Evolutionary conservation across 2,113 vertebrate genomes (phyloP).

Genomic region (Chlorodrepanis virens): DNA sequence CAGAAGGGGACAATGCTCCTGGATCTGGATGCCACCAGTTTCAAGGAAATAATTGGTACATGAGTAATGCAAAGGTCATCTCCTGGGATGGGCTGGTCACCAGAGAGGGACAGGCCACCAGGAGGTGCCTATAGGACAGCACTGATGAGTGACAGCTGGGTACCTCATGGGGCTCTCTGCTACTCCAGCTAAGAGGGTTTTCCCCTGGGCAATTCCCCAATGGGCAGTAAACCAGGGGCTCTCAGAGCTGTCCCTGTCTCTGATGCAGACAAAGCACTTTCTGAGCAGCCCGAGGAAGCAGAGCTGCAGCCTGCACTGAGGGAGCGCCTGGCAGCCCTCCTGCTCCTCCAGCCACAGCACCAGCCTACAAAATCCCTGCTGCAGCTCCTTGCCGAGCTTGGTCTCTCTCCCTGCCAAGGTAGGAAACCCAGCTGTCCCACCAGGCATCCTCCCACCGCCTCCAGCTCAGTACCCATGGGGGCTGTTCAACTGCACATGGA

Average conservation of each 20-base stretch:
- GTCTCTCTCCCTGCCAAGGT: slow-evolving; percentile 58
- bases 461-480: background rate
- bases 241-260: background rate
- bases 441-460: fast-evolving
- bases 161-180: background rate
- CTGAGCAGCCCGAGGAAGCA: background rate
- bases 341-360: slow-evolving; percentile 72
- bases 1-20: slow-evolving; percentile 35
- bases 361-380: slow-evolving; percentile 38
- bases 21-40: slow-evolving; percentile 64
- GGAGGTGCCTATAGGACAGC: background rate
- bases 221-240: background rate
- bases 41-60: slow-evolving; percentile 74
- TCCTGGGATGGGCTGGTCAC: background rate
- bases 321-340: slow-evolving; percentile 62
- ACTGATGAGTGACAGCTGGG: no score
- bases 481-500: fast-evolving
- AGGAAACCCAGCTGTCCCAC: background rate
- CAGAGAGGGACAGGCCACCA: background rate
- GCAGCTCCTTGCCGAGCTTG: background rate
- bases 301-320: slow-evolving; percentile 50
- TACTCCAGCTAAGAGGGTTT: background rate
- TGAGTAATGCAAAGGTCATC: background rate
- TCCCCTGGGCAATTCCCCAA: background rate
- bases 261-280: slow-evolving; percentile 62